Evolutionary conservation across 2,113 vertebrate genomes (phyloP).

Genomic region (Anarrhichthys ocellatus): DNA sequence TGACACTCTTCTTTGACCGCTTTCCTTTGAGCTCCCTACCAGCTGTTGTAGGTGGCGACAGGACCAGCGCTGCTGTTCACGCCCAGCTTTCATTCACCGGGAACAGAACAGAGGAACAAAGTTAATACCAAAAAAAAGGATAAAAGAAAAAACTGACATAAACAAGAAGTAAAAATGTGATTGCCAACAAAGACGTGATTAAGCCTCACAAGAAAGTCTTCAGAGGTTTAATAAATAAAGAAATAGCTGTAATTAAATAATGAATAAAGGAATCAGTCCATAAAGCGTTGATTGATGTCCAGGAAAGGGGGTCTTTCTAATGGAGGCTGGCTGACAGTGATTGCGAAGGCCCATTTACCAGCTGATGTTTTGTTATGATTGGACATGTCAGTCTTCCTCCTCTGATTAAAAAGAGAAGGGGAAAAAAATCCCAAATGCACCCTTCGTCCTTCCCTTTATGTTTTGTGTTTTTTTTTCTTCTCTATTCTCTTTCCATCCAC

Average conservation of each 20-base stretch:
- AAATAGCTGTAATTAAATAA: conserved; percentile 83
- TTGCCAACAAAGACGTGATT: conserved; percentile 79
- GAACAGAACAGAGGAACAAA: conserved; percentile 59
- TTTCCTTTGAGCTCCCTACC: conserved; percentile 38
- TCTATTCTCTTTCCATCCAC: conserved; percentile 85
- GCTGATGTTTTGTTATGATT: conserved; percentile 99
- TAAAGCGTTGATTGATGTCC: conserved; percentile 94
- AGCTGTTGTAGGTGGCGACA: conserved; percentile 28
- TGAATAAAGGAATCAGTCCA: conserved; percentile 81
- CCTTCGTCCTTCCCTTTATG: conserved; percentile 88
- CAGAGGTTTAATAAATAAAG: conserved; percentile 81
- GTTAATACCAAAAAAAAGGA: conserved; percentile 51
- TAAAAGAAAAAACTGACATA: conserved; percentile 58
- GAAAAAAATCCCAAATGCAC: conserved; percentile 83
- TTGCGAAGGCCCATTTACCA: conserved; percentile 91
- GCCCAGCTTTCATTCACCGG: conserved; percentile 36
- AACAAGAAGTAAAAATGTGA: conserved; percentile 73
- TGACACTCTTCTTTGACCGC: conserved; percentile 42
- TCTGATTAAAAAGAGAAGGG: conserved; percentile 97
- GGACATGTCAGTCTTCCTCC: conserved; percentile 97
- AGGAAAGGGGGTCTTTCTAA: conserved; percentile 90
- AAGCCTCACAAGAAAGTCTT: conserved; percentile 75
- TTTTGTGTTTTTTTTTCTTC: conserved; percentile 73
- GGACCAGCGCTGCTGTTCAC: conserved; percentile 28
- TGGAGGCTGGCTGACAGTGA: conserved; percentile 93